Conservation (phyloP, 1,140 invertebrate genomes). For the Panagrolaimus sp. region DNA sequence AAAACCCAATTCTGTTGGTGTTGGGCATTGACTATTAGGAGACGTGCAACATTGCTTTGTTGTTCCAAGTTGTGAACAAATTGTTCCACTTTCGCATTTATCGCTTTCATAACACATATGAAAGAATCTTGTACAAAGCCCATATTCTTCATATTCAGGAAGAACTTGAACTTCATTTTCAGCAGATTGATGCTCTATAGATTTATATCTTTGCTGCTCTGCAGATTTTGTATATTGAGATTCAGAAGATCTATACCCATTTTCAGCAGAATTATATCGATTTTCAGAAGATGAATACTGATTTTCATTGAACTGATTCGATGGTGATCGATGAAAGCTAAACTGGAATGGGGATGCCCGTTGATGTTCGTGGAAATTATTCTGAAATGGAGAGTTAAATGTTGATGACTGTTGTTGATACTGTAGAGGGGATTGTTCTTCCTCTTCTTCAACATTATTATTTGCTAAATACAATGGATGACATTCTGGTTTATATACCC, state of each 20-base stretch:
- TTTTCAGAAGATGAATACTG: too few relatives aligned
- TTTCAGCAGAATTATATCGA: not conserved
- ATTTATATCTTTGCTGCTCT: too few relatives aligned
- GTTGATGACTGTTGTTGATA: too few relatives aligned
- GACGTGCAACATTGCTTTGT: not conserved
- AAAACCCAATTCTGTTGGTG: not conserved
- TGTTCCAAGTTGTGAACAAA: constrained; percentile 3
- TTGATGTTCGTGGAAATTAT: too few relatives aligned
- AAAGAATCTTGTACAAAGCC: constrained; percentile 1
- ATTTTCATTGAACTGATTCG: not conserved
- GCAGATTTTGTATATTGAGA: too few relatives aligned
- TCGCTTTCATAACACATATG: not conserved
- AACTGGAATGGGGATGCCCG: too few relatives aligned
- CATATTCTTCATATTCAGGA: not conserved
- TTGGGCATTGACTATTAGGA: not conserved
- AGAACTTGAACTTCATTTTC: too few relatives aligned
- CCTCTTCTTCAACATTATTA: not conserved
- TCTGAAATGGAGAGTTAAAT: too few relatives aligned
- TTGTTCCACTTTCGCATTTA: constrained; percentile 6
- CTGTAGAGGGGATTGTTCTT: not conserved
- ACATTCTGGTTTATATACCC: constrained; percentile 13
- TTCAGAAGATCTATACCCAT: not conserved
- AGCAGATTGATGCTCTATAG: too few relatives aligned
- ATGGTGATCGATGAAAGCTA: not conserved
- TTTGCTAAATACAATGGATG: not conserved